phyloP scores from a whole-genome alignment of 2,888 invertebrate genomes.

The Cataglyphis livida region DNA sequence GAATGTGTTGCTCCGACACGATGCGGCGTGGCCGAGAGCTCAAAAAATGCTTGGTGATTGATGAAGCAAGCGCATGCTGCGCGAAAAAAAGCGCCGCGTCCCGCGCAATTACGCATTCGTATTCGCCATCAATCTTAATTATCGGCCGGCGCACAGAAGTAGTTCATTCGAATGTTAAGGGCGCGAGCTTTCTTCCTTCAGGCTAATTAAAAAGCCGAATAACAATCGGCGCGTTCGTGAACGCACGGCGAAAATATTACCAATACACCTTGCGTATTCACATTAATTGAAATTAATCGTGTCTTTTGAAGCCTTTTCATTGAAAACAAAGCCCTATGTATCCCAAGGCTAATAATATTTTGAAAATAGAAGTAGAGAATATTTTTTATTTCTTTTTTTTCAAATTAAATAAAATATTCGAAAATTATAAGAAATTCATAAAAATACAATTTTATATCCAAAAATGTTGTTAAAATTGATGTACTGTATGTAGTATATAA shows the following conservation, averaged over 20 bases:
- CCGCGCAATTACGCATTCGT: conserved; percentile 75
- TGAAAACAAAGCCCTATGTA: background rate
- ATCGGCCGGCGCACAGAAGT: conserved; percentile 67
- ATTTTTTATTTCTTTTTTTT: background rate
- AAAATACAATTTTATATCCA: background rate
- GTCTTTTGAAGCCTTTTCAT: background rate
- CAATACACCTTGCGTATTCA: conserved; percentile 25
- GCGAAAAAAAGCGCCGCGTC: conserved; percentile 67
- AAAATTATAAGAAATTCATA: background rate
- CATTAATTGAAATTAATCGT: conserved; percentile 55
- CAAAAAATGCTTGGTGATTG: conserved; percentile 72
- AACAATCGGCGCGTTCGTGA: conserved; percentile 54
- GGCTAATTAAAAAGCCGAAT: conserved; percentile 70
- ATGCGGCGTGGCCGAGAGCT: conserved; percentile 28
- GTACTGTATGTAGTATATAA: background rate
- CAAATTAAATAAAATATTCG: background rate
- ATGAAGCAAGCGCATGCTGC: conserved; percentile 68
- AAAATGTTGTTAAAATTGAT: background rate
- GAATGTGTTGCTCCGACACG: conserved; percentile 66
- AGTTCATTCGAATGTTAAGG: conserved; percentile 75
- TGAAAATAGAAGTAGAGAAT: background rate
- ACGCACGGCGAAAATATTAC: conserved; percentile 25
- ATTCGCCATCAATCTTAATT: conserved; percentile 76
- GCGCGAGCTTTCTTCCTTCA: conserved; percentile 63
- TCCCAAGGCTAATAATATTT: background rate